A percentile compares a stretch with the other conserved stretches of the same genome.
These are phyloP conservation scores for Clarias gariepinus DNA, from an alignment of 2,113 vertebrate genomes.

Conservation along the genomic window DNA sequence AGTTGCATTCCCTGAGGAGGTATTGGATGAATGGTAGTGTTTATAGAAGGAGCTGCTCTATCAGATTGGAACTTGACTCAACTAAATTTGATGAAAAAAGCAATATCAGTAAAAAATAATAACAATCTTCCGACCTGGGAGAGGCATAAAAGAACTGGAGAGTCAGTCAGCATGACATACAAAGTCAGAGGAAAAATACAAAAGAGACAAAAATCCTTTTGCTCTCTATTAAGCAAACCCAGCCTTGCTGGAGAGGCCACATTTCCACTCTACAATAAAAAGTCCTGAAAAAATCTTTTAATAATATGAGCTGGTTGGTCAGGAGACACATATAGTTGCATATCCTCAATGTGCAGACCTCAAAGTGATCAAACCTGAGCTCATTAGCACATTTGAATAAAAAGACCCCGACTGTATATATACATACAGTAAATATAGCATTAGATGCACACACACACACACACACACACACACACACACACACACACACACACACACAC, in stretches of 20 bases:
- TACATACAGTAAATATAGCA: neutral
- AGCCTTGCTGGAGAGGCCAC: neutral
- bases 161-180: neutral
- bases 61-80: conserved; percentile 17
- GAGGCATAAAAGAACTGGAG: neutral
- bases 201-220: conserved; percentile 14
- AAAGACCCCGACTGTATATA: conserved; percentile 41
- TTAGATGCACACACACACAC: conserved; percentile 1
- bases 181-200: conserved; percentile 14
- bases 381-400: conserved; percentile 10
- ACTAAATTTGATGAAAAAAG: conserved; percentile 19
- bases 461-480: conserved; percentile 21
- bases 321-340: neutral
- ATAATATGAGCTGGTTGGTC: neutral
- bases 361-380: conserved; percentile 16
- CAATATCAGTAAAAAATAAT: conserved; percentile 21
- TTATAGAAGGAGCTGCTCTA: neutral
- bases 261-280: neutral
- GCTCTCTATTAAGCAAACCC: neutral
- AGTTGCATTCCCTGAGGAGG: conserved; percentile 7
- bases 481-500: conserved; percentile 1
- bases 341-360: neutral
- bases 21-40: neutral
- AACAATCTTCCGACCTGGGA: neutral
- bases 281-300: neutral